Evolutionary conservation across 2,888 invertebrate genomes (phyloP), one percentile per base, ranked within the genome.

Genomic region (Dicyrtoma fusca): DNA sequence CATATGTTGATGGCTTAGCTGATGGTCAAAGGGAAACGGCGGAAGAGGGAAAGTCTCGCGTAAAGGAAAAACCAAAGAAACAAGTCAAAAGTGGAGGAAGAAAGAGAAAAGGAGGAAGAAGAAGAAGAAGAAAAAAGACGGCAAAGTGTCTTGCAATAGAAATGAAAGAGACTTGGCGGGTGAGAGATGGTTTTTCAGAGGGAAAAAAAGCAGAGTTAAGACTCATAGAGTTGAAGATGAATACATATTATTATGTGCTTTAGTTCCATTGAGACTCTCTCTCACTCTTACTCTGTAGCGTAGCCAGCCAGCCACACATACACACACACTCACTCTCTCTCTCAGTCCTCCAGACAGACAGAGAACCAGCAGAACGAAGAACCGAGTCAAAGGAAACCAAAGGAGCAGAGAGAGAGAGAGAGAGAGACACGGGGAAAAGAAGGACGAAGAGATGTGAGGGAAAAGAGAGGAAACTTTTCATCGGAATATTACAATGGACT

Each of bases 401-500:
- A 21, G 25, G 25, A 26, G 64, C 47, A 23, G 68, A 68, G 61
- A 44, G 17, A 13, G 21, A 21, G 21, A 34, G 61, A 23, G 57
- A 68, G 42, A 34, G 6, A 11, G 17, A 53, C 17, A 53, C 17
- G 61, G 61, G 19, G 21, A 61, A 61, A 25, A 57, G 23, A 25
- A 25, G 8, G 57, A n/a, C 26, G 57, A 21, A n/a, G 34, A 34
- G 34, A 34, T 34, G 34, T 34, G 34, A 34, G 34, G 34, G 34
- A 34, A 34, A 34, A 34, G 34, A 45, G 45, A 59, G 49, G 64
- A 64, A 71, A 71, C 55, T 64, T 65, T 64, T 71, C 65, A 71
- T 71, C 65, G 55, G 47, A 59, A 57, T 57, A 71, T 71, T 53
- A 71, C 68, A 68, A 68, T 68, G 45, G 65, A 71, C 57, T 57